Evolutionary conservation across 2,113 vertebrate species (phyloP), one percentile per base, ranked within the genome.

Genomic region (Pollachius pollachius): DNA sequence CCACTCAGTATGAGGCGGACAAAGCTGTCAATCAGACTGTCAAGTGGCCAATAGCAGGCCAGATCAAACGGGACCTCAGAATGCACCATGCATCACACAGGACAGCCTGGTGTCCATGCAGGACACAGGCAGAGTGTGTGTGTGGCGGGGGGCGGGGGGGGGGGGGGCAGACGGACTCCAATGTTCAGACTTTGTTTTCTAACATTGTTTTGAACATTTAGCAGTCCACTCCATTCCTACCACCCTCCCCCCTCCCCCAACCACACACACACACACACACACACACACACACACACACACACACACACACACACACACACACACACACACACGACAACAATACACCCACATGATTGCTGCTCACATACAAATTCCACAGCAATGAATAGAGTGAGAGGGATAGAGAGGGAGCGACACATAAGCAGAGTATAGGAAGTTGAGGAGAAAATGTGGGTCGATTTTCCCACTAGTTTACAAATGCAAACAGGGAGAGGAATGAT

Each of bases 271-370:
- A 25, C 60, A 12, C 60, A 62, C 60, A 12, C 59, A 61, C 59
- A 3, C 59, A 61, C 59, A 13, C 59, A 62, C 18, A 15, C 60
- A 62, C 60, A 62, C 60, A 62, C 21, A 25, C 60, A 62, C 54
- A 37, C 62, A 64, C 62, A 64, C 62, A 41, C 62, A 64, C 62
- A 52, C 64, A 41, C 62, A 65, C 64, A 48, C 37, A 52, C 3
- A 64, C 62, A 64, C 62, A 64, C 62, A 64, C 30, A 64, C 62
- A 64, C 62, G 61, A 48, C 67, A 82, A 84, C 78, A 85, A 88
- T 81, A 80, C 81, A 64, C 77, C 78, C 80, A 88, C 81, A 85
- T 79, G 81, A 63, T 74, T 83, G 73, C 69, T 78, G 77, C 71
- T 84, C 81, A 82, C 79, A 82, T 82, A 67, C 13, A 67, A 52